Base-by-base conservation (phyloP, 2,888 invertebrate species). In the Chymomyza caudatula region DNA sequence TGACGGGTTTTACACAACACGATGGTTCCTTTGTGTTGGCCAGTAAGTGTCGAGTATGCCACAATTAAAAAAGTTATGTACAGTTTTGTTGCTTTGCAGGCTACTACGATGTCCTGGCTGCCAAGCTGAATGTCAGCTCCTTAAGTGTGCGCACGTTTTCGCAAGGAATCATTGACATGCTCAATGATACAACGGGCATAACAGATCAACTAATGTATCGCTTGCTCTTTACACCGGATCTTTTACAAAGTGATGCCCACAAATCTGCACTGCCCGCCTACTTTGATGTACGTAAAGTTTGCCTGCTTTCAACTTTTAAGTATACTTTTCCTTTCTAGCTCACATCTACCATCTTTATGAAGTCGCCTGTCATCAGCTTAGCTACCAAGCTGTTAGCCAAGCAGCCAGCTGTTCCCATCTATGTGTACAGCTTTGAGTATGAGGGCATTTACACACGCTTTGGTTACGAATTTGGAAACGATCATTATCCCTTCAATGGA, bases 391-490 rank as follows among this genome's bases (percentile, higher is more conserved):
- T 89, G 49, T 71, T 81, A 17, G 61, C 77, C 2, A 82, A 71
- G 20, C 74, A 80, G 1, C 71, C 87, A 3, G 74, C 86, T 0
- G 82, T 88, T 1, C 74, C 84, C 0, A 90, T 91, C 1, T 92
- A 89, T 78, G 78, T 92, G 22, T 92, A 92, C 71, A 90, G 91
- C 55, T 92, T 92, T 67, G 91, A 92, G 71, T 92, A 91, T 70
- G 86, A 88, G 56, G 92, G 92, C 19, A 70, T 87, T 20, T 67
- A 88, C 57, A 89, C 90, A 0, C 84, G 90, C n/a, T 91, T 91
- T 78, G 90, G 91, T 1, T 91, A 91, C 77, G 91, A 90, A 43
- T 87, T 88, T 4, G 88, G 88, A 54, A 88, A 89, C 42, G 73
- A 83, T 0, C 89, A 90, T 37, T 91, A 91, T 82, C 91, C 91